Base-by-base conservation (phyloP, 2,113 vertebrate genomes). In the Picathartes gymnocephalus region DNA sequence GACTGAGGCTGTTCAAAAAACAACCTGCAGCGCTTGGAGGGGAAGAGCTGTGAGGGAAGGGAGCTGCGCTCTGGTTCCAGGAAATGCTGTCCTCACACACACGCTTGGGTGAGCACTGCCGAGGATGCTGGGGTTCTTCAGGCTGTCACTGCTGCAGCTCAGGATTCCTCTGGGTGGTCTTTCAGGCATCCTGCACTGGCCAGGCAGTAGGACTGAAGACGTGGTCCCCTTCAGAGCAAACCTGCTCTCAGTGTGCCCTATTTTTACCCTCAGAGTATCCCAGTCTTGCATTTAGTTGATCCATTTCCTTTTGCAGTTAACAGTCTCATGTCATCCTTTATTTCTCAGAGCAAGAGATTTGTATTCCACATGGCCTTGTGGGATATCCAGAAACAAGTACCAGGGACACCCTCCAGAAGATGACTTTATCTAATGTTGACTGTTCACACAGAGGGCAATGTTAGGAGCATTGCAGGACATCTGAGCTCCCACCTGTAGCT, bases 71-170 rank as follows among this genome's bases (percentile, higher is more conserved):
- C 30, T 0, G 0, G 2, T 65, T 87, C 56, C 60, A 30, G 53
- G 48, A 37, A 71, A 47, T 5, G 0, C 50, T 30, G 54, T 53
- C 39, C 58, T 82, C 1, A 2, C 24, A 44, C 45, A 25, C 4
- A 3, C 1, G 0, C 39, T 58, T 60, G 35, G 45, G 21, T 0
- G 1, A 79, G 44, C 33, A 1, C 35, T 74, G 71, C 53, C 1
- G 7, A 31, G 20, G 9, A 7, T 3, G 6, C n/a, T 57, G 77
- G 37, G 15, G 45, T 4, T 44, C 40, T 51, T 37, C 8, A 47
- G 25, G 72, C 47, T 69, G 12, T 37, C 37, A 3, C 53, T 53
- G 48, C 31, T 53, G 48, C 31, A 64, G 60, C 53, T 68, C 25
- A 0, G 15, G 40, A 15, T 42, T 87, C n/a, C 12, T n/a, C 30